phyloP scores from a whole-genome alignment of 2,888 invertebrate genomes.

The Eristalis intricaria region DNA sequence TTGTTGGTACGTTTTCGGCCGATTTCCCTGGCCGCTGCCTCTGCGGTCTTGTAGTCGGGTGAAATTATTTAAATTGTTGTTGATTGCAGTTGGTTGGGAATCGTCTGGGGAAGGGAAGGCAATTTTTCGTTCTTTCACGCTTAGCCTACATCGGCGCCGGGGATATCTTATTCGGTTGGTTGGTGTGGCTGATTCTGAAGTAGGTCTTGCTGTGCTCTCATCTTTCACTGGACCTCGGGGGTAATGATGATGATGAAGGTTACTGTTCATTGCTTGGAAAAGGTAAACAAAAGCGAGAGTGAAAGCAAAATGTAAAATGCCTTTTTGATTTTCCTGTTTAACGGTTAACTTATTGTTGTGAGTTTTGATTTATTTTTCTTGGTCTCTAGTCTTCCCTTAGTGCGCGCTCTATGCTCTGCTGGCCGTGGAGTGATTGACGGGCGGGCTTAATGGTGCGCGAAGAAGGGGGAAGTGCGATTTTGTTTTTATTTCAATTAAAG shows the following conservation, averaged over 20 bases:
- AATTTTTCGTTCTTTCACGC: conserved; percentile 5
- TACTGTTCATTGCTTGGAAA: conserved; percentile 54
- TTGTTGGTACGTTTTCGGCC: not conserved
- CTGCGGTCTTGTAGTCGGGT: conserved; percentile 40
- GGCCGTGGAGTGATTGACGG: not conserved
- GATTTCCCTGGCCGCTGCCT: conserved; percentile 3
- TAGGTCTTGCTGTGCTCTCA: conserved; percentile 16
- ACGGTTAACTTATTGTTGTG: conserved; percentile 70
- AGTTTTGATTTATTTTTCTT: conserved; percentile 64
- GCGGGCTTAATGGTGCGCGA: conserved; percentile 14
- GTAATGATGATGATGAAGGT: conserved; percentile 51
- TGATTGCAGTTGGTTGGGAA: conserved; percentile 46
- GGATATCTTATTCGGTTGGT: conserved; percentile 50
- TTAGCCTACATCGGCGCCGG: not conserved
- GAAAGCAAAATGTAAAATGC: conserved; percentile 56
- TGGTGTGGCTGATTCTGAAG: conserved; percentile 36
- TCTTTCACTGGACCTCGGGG: conserved; percentile 24
- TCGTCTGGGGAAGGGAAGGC: conserved; percentile 1
- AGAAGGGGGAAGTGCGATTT: not conserved
- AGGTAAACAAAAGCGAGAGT: conserved; percentile 56
- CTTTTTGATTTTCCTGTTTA: conserved; percentile 67
- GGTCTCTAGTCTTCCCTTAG: not conserved
- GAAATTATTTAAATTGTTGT: conserved; percentile 70
- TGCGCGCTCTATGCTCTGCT: not conserved
- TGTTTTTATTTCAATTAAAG: conserved; percentile 46